Evolutionary conservation across 2,888 invertebrate genomes (phyloP).

Genomic region (Thera britannica): DNA sequence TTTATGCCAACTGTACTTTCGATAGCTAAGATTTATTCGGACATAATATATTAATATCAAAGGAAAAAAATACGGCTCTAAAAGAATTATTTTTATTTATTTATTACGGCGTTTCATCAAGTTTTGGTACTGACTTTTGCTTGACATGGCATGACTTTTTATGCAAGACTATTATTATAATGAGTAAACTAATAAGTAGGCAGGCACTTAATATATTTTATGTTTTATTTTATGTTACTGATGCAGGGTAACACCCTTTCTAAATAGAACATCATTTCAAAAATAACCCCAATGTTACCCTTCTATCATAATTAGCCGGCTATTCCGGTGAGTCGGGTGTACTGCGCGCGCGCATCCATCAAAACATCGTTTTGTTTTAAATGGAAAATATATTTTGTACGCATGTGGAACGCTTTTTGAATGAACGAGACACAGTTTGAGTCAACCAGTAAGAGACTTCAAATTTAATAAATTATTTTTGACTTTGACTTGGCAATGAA

Average conservation of each 20-base stretch:
- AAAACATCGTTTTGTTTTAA: slow-evolving; percentile 50
- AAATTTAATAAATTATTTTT: no score
- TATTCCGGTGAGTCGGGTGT: slow-evolving; percentile 42
- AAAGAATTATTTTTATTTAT: no score
- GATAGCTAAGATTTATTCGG: neutral
- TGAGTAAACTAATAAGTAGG: no score
- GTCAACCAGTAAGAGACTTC: neutral
- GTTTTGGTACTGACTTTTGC: no score
- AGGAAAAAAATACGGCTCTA: no score
- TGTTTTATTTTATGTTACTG: neutral
- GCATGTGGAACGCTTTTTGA: slow-evolving; percentile 46
- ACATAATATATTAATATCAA: no score
- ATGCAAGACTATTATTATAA: no score
- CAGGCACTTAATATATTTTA: neutral
- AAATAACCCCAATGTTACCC: slow-evolving; percentile 39
- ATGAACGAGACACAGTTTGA: slow-evolving; percentile 12
- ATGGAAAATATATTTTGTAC: slow-evolving; percentile 47
- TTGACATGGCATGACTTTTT: no score
- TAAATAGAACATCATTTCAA: slow-evolving; percentile 12
- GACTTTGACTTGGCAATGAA: no score
- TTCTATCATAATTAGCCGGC: slow-evolving; percentile 50
- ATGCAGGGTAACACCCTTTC: neutral
- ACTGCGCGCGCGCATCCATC: slow-evolving; percentile 48
- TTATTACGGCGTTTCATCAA: no score
- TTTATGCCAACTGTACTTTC: slow-evolving; percentile 6